Evolutionary conservation across 2,113 vertebrate genomes (phyloP).

Genomic region (Callaeas wilsoni): DNA sequence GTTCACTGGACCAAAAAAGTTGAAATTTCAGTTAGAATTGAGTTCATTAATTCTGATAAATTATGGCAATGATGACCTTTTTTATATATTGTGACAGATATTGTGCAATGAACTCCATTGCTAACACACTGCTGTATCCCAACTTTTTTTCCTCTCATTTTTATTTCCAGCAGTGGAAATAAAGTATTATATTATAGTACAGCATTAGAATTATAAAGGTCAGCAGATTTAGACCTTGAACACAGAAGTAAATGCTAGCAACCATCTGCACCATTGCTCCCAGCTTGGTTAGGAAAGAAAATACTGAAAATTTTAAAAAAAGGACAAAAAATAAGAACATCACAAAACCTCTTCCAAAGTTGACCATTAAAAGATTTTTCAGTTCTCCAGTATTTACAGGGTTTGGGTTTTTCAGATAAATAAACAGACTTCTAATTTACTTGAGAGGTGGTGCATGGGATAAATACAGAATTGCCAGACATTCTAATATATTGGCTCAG

Average conservation of each 20-base stretch:
- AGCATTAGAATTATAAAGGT: background rate
- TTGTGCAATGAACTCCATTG: background rate
- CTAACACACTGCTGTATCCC: background rate
- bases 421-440: background rate
- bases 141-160: background rate
- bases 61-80: background rate
- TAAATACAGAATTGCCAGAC: background rate
- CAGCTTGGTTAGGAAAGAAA: background rate
- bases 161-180: background rate
- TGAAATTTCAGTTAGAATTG: background rate
- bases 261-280: background rate
- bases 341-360: background rate
- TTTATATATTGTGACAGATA: background rate
- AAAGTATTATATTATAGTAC: background rate
- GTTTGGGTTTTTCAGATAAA: background rate
- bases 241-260: background rate
- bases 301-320: background rate
- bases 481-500: background rate
- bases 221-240: background rate
- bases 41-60: background rate
- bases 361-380: background rate
- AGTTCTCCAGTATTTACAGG: background rate
- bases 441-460: background rate
- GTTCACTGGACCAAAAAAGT: background rate
- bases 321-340: accelerated